Conservation (phyloP, 2,888 invertebrate genomes). For the Ceratothoa steindachneri region DNA sequence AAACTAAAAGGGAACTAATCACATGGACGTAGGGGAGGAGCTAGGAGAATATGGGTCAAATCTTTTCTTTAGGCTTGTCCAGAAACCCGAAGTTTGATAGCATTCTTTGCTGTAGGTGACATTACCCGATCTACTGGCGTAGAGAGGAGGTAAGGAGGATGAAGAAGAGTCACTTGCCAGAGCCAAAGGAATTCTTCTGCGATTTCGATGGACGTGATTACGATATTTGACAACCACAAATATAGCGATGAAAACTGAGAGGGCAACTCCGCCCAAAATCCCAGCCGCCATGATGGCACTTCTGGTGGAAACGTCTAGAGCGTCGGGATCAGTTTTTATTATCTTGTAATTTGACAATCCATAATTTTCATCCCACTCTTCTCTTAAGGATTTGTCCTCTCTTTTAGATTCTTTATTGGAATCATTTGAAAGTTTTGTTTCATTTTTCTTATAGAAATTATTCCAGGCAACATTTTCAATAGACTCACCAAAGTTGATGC, state of each 20-base stretch:
- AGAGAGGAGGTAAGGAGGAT: constrained; percentile 34
- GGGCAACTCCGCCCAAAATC: constrained; percentile 38
- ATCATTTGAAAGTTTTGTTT: too few relatives aligned
- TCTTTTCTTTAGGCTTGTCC: constrained; percentile 39
- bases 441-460: too few relatives aligned
- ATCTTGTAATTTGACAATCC: neutral
- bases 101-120: constrained; percentile 17
- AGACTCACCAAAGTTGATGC: neutral
- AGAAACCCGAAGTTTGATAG: constrained; percentile 36
- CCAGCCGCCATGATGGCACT: constrained; percentile 46
- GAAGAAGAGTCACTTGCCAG: constrained; percentile 37
- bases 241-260: constrained; percentile 42
- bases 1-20: too few relatives aligned
- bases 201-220: constrained; percentile 19
- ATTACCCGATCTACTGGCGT: constrained; percentile 29
- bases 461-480: neutral
- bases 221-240: constrained; percentile 44
- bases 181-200: constrained; percentile 25
- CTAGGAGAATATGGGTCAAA: constrained; percentile 42
- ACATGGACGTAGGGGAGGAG: constrained; percentile 18
- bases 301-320: constrained; percentile 33
- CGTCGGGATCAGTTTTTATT: constrained; percentile 19
- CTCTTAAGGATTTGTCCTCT: too few relatives aligned
- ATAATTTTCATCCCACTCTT: neutral
- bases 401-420: too few relatives aligned